phyloP scores from a whole-genome alignment of 2,113 vertebrate species.

The Mus spicilegus region DNA sequence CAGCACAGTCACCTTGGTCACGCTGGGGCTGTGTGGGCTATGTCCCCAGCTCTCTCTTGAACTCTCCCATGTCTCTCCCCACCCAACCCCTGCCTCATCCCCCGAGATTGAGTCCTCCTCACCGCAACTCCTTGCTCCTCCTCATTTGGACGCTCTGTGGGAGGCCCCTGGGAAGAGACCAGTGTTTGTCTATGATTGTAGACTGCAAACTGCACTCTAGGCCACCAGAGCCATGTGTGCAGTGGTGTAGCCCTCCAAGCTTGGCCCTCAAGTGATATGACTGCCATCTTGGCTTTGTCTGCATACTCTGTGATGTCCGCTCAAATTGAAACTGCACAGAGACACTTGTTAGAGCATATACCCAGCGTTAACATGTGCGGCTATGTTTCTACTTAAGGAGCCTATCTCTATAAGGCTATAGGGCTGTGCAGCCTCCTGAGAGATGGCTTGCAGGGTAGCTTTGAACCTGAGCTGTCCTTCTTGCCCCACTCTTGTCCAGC shows the following conservation, averaged over 20 bases:
- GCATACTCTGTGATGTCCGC: rapidly evolving
- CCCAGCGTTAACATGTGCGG: too few species aligned
- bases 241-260: neutral
- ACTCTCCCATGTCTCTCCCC: neutral
- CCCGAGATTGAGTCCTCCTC: neutral
- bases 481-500: neutral
- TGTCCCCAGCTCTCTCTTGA: neutral
- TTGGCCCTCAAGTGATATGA: neutral
- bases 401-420: neutral
- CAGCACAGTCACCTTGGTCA: neutral
- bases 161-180: neutral
- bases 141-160: neutral
- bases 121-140: neutral
- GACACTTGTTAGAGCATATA: neutral
- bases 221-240: neutral
- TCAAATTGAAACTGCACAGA: neutral
- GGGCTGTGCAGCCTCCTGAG: neutral
- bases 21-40: neutral
- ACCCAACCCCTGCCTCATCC: neutral
- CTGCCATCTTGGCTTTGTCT: too few species aligned
- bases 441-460: neutral
- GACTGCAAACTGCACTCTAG: neutral
- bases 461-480: neutral
- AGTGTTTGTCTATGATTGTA: neutral
- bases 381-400: neutral